These are phyloP conservation scores for Amblyjoppa proteus DNA, from an alignment of 2,888 invertebrate species.

Conservation along the genomic window DNA sequence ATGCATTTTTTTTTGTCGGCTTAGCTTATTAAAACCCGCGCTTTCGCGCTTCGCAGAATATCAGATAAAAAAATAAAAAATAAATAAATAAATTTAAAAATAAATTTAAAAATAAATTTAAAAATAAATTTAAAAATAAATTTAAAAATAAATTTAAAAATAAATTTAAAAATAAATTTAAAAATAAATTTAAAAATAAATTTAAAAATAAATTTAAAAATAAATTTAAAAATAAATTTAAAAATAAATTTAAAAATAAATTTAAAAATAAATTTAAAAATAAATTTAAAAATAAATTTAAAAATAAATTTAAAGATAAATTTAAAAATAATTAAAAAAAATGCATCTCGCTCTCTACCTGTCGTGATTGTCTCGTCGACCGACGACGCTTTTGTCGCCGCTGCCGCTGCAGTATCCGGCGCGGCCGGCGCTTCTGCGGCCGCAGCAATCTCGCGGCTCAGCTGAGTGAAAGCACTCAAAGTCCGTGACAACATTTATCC, in stretches of 20 bases:
- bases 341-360: conserved; percentile 18
- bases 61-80: not conserved
- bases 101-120: too few relatives aligned
- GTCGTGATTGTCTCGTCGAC: conserved; percentile 23
- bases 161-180: too few relatives aligned
- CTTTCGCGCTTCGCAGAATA: not conserved
- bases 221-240: too few relatives aligned
- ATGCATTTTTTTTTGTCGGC: not conserved
- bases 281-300: too few relatives aligned
- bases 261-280: not conserved
- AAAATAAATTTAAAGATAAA: too few relatives aligned
- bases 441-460: conserved; percentile 50
- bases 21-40: not conserved
- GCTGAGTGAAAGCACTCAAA: conserved; percentile 60
- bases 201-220: too few relatives aligned
- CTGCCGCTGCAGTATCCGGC: conserved; percentile 31
- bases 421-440: conserved; percentile 40
- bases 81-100: too few relatives aligned
- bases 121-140: not conserved
- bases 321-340: not conserved
- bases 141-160: too few relatives aligned
- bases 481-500: conserved; percentile 66
- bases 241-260: too few relatives aligned
- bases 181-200: not conserved
- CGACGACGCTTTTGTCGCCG: conserved; percentile 30